A percentile compares a stretch with the other conserved stretches of the same genome.
phyloP scores from a whole-genome alignment of 2,888 invertebrate genomes.

The Trichacis sp. region DNA sequence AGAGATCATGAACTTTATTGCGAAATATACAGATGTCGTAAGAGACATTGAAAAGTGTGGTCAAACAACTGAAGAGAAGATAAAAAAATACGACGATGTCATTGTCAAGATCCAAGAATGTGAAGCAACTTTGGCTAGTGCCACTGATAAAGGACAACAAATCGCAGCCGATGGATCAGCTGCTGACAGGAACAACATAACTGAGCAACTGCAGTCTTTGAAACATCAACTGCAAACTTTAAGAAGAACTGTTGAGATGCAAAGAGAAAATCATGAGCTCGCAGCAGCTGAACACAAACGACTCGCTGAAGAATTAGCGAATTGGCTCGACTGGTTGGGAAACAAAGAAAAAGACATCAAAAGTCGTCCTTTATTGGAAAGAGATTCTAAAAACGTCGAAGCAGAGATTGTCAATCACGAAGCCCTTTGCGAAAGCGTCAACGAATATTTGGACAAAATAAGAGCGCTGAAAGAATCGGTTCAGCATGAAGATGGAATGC shows the following conservation, averaged over 20 bases:
- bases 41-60: conserved; percentile 87
- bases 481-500: conserved; percentile 82
- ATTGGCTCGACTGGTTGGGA: conserved; percentile 86
- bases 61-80: conserved; percentile 86
- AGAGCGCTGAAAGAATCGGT: conserved; percentile 79
- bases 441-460: conserved; percentile 78
- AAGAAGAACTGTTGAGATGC: conserved; percentile 85
- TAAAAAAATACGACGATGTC: conserved; percentile 87
- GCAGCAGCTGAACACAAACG: conserved; percentile 91
- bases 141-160: conserved; percentile 92
- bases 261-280: conserved; percentile 87
- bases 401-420: conserved; percentile 84
- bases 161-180: conserved; percentile 92
- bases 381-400: conserved; percentile 84
- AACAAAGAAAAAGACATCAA: conserved; percentile 85
- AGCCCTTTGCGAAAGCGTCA: conserved; percentile 77
- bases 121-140: conserved; percentile 87
- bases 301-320: conserved; percentile 84
- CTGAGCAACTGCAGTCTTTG: conserved; percentile 86
- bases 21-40: conserved; percentile 87
- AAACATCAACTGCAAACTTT: conserved; percentile 86
- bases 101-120: conserved; percentile 90
- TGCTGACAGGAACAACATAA: conserved; percentile 87
- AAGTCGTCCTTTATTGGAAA: conserved; percentile 83
- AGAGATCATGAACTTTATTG: conserved; percentile 88